Evolutionary conservation across 2,113 vertebrate species (phyloP).

Genomic region (Lasiurus cinereus): DNA sequence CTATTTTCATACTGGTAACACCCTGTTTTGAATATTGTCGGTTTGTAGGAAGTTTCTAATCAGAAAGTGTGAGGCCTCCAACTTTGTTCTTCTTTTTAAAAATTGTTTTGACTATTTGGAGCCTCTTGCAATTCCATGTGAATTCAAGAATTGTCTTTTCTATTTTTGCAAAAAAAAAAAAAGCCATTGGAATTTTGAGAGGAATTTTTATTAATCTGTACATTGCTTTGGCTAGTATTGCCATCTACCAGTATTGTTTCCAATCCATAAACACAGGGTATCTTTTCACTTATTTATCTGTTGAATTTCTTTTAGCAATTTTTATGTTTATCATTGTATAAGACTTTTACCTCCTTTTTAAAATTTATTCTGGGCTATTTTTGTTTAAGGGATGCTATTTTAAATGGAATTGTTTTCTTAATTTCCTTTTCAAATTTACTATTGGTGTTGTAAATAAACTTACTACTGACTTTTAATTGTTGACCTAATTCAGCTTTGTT

Average conservation of each 20-base stretch:
- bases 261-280: not conserved
- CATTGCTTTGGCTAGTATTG: not conserved
- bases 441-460: not conserved
- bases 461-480: slow-evolving; percentile 25
- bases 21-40: not conserved
- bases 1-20: not conserved
- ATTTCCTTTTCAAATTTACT: slow-evolving; percentile 24
- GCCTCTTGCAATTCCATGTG: not conserved
- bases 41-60: not conserved
- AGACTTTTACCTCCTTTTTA: not conserved
- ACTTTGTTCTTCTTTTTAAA: slow-evolving; percentile 24
- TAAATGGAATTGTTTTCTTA: not conserved
- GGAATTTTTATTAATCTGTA: not conserved
- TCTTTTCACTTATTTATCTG: slow-evolving; percentile 37
- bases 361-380: slow-evolving; percentile 31
- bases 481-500: not conserved
- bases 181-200: slow-evolving; percentile 3
- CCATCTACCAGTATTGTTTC: not conserved
- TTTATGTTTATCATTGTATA: not conserved
- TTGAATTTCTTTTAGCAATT: not conserved
- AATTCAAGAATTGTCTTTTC: not conserved
- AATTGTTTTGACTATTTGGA: not conserved
- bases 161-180: not conserved
- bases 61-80: not conserved
- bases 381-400: not conserved